Conservation (phyloP, 2,888 invertebrate species). For the Tinea trinotella region DNA sequence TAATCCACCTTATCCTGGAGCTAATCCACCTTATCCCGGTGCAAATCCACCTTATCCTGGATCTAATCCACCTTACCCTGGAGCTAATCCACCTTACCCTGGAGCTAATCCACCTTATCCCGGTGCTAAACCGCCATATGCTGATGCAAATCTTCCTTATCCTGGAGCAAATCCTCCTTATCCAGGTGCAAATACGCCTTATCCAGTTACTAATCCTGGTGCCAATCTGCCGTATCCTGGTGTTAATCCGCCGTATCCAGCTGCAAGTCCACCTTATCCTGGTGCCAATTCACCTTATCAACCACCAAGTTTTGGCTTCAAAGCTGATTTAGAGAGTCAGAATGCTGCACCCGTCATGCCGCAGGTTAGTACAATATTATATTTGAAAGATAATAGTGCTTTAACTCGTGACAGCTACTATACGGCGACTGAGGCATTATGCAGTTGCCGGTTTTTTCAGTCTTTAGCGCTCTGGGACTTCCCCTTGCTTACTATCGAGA, state of each 20-base stretch:
- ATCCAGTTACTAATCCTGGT: constrained; percentile 22
- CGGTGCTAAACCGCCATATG: constrained; percentile 21
- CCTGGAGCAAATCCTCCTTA: constrained; percentile 28
- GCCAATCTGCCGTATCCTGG: constrained; percentile 24
- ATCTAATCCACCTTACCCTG: constrained; percentile 24
- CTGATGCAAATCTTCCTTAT: constrained; percentile 26
- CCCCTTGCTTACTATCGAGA: no score
- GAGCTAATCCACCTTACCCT: constrained; percentile 27
- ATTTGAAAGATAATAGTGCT: no score
- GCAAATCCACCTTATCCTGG: constrained; percentile 24
- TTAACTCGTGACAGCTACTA: no score
- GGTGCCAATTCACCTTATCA: constrained; percentile 21
- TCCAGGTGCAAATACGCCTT: constrained; percentile 25
- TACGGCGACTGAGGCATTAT: no score
- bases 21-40: constrained; percentile 25
- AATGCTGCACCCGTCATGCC: neutral
- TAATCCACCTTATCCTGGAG: constrained; percentile 28
- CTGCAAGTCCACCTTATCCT: constrained; percentile 26
- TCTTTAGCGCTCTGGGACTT: no score
- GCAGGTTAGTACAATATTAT: no score
- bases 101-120: constrained; percentile 19
- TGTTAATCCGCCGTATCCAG: constrained; percentile 24
- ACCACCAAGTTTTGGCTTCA: constrained; percentile 19
- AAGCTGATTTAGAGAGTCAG: neutral
- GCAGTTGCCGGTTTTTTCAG: no score